These are phyloP conservation scores for Macaria liturata DNA, from an alignment of 2,888 invertebrate species.

Conservation along the genomic window DNA sequence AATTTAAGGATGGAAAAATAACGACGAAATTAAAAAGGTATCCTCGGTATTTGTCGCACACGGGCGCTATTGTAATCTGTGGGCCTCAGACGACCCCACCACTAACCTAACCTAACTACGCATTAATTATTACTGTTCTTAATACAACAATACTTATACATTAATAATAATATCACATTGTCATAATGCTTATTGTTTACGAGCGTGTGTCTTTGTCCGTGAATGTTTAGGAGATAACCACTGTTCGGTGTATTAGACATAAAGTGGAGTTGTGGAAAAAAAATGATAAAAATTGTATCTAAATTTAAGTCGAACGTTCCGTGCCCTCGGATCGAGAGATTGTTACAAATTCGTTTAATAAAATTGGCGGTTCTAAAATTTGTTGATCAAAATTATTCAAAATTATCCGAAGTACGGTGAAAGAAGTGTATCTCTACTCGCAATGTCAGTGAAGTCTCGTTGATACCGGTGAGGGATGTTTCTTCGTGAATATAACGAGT, in stretches of 20 bases:
- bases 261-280: slow-evolving; percentile 67
- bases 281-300: slow-evolving; percentile 56
- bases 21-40: slow-evolving; percentile 65
- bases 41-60: slow-evolving; percentile 80
- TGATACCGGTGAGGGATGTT: slow-evolving; percentile 80
- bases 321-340: slow-evolving; percentile 38
- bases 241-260: slow-evolving; percentile 80
- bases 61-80: slow-evolving; percentile 82
- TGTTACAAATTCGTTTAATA: slow-evolving; percentile 59
- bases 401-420: slow-evolving; percentile 66
- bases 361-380: slow-evolving; percentile 70
- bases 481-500: slow-evolving; percentile 88
- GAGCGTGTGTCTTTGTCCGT: slow-evolving; percentile 84
- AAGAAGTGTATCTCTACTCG: slow-evolving; percentile 66
- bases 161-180: slow-evolving; percentile 81
- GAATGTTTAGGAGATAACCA: slow-evolving; percentile 80
- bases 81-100: slow-evolving; percentile 73
- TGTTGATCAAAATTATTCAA: slow-evolving; percentile 70
- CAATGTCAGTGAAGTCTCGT: slow-evolving; percentile 73
- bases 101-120: slow-evolving; percentile 79
- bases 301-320: slow-evolving; percentile 55
- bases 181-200: slow-evolving; percentile 84
- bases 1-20: slow-evolving; percentile 69
- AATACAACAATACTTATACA: slow-evolving; percentile 79
- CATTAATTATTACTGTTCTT: slow-evolving; percentile 81